Base-by-base conservation (phyloP, 2,113 vertebrate species). In the Isichthys henryi region DNA sequence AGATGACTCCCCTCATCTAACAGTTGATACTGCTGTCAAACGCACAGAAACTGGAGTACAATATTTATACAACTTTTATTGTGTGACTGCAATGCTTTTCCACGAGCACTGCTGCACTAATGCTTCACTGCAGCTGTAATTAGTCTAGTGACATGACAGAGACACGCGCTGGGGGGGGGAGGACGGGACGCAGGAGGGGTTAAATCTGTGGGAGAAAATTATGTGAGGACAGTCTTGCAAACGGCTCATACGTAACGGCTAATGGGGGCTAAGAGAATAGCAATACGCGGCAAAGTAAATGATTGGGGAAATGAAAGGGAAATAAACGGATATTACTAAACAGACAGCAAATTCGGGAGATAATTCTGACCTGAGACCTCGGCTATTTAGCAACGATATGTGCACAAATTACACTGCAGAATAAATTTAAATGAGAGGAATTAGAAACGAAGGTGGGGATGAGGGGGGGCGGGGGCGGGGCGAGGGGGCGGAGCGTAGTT, bases 311-410 rank as follows among this genome's bases (percentile, higher is more conserved):
- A 88, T 88, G 11, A 83, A 39, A 56, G 27, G 17, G 48, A 17
- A 50, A 48, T 11, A 58, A 46, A 46, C 1, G 52, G 35, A 45
- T 31, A 53, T n/a, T 5, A 35, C 27, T 8, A 84, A 13, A 48
- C 39, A 84, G 23, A 35, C 23, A 87, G 84, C 77, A 10, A 17
- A 88, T 53, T 43, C 8, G n/a, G 86, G 87, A 21, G 56, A 82
- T 43, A 82, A 89, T 91, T 92, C 92, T 91, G 49, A 89, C 89
- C 89, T 83, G 74, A 83, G 23, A 1, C 39, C 92, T 95, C 89
- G 95, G 94, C 94, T 91, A 95, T 95, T 95, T 92, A 95, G 91
- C 90, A 92, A 35, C 80, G 88, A 84, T 31, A 92, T 92, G 92
- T 93, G 93, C 93, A 95, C 93, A 93, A 92, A 93, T 88, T 89